Base-by-base conservation (phyloP, 2,113 vertebrate species). In the Misgurnus anguillicaudatus region DNA sequence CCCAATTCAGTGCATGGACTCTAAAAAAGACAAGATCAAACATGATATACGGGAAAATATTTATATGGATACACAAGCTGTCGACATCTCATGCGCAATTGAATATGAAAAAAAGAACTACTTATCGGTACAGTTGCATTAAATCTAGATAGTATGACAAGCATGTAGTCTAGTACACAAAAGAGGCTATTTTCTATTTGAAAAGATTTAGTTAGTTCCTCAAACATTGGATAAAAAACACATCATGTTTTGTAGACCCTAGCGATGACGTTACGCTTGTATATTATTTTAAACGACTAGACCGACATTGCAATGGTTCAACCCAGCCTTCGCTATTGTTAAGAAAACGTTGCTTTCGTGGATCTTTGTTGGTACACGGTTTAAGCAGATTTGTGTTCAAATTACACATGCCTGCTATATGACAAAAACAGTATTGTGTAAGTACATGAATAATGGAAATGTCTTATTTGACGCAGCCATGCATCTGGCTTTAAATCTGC, bases 141-240 rank as follows among this genome's bases (percentile, higher is more conserved):
- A 88, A 61, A 67, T 87, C 74, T 87, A 86, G 86, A 89, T 85
- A 89, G 88, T 90, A 91, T 86, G 85, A 87, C 79, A 61, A 90
- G 92, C 93, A 94, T 94, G 93, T 91, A 88, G 90, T 91, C 86
- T 87, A 88, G 82, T 83, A 87, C 80, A 77, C 74, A 89, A 90
- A 91, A 90, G 86, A 92, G 88, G 89, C 90, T 91, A 90, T 93
- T 94, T 93, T 93, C 89, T 93, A 92, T 89, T 88, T 87, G 75
- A 81, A 87, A 78, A 42, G 75, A 87, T 90, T 94, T 94, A 91
- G 86, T 91, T 88, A 89, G 91, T 91, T 92, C 87, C 87, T 88
- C 86, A 89, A 82, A 87, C 87, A 89, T 88, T 88, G 86, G 82
- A 86, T 86, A 90, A 87, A 86, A 86, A 86, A 87, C 69, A 77